Evolutionary conservation across 2,797 vertebrate genomes (phyloP).

Genomic region (Gorsachius magnificus): DNA sequence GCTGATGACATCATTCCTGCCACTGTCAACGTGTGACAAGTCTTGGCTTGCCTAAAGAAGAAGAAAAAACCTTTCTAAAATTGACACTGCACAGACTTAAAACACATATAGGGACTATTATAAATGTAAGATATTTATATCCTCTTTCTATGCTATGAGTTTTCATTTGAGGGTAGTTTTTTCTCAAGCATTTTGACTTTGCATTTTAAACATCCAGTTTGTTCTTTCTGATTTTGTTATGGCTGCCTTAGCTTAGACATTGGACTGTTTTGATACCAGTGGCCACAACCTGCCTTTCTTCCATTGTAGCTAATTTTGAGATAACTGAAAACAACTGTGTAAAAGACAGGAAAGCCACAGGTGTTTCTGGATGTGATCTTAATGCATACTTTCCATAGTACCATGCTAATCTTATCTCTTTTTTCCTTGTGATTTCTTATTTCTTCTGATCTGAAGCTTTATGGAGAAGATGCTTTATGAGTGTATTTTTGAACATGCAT

Average conservation of each 20-base stretch:
- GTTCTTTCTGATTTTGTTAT: not conserved
- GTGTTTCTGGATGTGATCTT: not conserved
- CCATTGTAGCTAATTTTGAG: not conserved
- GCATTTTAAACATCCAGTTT: not conserved
- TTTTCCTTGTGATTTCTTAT: not conserved
- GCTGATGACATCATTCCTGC: conserved; percentile 71
- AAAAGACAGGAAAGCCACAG: not conserved
- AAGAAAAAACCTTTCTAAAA: conserved; percentile 28
- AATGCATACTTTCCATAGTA: not conserved
- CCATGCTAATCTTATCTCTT: not conserved
- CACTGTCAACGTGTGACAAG: conserved; percentile 53
- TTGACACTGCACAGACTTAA: not conserved
- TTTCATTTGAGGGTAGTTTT: not conserved
- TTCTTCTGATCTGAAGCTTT: not conserved
- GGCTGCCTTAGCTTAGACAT: not conserved
- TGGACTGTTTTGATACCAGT: not conserved
- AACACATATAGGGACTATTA: not conserved
- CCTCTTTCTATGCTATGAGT: not conserved
- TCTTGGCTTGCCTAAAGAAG: conserved; percentile 29
- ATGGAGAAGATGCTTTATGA: not conserved
- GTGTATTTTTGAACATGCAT: not conserved
- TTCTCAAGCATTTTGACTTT: not conserved
- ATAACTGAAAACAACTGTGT: not conserved
- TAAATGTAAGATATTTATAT: not conserved
- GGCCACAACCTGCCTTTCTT: not conserved